Evolutionary conservation across 1,140 invertebrate genomes (phyloP).

Genomic region (Whitmania pigra): DNA sequence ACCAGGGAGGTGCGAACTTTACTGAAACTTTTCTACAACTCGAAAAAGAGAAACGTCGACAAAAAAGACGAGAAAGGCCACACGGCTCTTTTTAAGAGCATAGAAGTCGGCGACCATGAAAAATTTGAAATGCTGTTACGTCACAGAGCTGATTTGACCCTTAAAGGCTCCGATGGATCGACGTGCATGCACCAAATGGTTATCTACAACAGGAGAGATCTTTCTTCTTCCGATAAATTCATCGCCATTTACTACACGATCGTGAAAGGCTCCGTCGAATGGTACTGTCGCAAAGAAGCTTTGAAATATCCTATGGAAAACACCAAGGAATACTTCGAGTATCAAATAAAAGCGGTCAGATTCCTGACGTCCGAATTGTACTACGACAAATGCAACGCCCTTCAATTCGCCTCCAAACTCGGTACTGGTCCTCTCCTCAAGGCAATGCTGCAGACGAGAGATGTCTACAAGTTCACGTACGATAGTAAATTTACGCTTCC

Average conservation of each 20-base stretch:
- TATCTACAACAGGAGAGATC: not conserved
- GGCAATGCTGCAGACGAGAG: constrained; percentile 16
- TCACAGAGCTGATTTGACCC: not conserved
- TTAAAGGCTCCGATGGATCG: not conserved
- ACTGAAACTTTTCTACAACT: constrained; percentile 8
- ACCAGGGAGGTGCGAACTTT: constrained; percentile 31
- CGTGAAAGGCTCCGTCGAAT: constrained; percentile 13
- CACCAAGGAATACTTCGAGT: not conserved
- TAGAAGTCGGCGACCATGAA: not conserved
- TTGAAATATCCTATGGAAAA: constrained; percentile 20
- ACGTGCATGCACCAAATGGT: not conserved
- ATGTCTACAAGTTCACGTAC: constrained; percentile 18
- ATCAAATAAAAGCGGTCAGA: constrained; percentile 18
- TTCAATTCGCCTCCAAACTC: constrained; percentile 16
- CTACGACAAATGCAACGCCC: constrained; percentile 13
- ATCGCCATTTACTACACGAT: constrained; percentile 15
- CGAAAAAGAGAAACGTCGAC: not conserved
- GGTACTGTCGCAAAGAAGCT: constrained; percentile 22
- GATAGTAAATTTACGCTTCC: not conserved
- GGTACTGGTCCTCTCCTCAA: constrained; percentile 18
- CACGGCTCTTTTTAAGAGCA: not conserved
- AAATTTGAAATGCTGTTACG: not conserved
- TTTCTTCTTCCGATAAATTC: not conserved
- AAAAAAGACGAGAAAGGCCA: not conserved
- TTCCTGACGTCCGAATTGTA: constrained; percentile 20